Percentiles rank a stretch among this genome's conserved stretches.
phyloP scores from a whole-genome alignment of 2,113 vertebrate species.

The Halcyon malimbica region DNA sequence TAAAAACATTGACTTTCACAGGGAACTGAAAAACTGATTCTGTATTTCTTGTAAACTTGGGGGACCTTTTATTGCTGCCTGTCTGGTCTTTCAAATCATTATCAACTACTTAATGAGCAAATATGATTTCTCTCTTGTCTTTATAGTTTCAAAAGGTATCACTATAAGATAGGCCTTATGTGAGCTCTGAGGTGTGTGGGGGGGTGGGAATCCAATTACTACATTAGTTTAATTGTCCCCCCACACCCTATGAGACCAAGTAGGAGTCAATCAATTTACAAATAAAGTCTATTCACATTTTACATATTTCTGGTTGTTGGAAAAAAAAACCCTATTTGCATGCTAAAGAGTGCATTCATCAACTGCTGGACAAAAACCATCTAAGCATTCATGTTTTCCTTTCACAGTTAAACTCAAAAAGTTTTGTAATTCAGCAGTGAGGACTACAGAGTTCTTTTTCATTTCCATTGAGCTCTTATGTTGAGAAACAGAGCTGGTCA shows the following conservation, averaged over 20 bases:
- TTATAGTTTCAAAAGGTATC: conserved; percentile 1
- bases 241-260: neutral
- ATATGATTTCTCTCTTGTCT: neutral
- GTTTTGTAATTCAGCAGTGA: neutral
- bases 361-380: conserved; percentile 23
- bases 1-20: neutral
- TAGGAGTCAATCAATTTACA: conserved; percentile 9
- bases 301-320: neutral
- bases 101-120: conserved; percentile 15
- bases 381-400: neutral
- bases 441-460: neutral
- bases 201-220: neutral
- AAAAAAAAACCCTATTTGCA: neutral
- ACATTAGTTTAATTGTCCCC: conserved; percentile 25
- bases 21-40: neutral
- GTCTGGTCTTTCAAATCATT: conserved; percentile 8
- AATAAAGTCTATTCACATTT: neutral
- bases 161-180: neutral
- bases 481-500: neutral
- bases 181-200: neutral
- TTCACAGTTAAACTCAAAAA: neutral
- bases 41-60: neutral
- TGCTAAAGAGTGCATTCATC: conserved; percentile 20
- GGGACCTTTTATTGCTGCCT: neutral
- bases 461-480: neutral